A percentile compares a stretch with the other conserved stretches of the same genome.
Conservation (phyloP, 2,888 invertebrate genomes). For the Bedellia somnulentella region DNA sequence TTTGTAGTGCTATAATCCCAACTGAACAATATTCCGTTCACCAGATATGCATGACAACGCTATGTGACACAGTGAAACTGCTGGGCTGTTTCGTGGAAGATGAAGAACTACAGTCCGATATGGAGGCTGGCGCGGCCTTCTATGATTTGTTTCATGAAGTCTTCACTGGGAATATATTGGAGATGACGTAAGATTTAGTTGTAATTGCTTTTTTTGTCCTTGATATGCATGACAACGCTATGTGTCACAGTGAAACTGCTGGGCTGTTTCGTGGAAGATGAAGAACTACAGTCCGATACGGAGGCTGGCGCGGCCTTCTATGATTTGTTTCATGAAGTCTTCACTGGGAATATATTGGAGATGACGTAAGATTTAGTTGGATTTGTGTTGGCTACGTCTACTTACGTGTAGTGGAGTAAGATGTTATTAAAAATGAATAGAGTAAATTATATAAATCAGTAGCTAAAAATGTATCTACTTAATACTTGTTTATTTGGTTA, state of each 20-base stretch:
- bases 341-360: constrained; percentile 75
- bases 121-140: constrained; percentile 34
- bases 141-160: constrained; percentile 69
- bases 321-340: constrained; percentile 70
- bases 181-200: constrained; percentile 61
- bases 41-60: constrained; percentile 90
- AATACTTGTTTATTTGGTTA: no score
- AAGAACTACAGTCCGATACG: constrained; percentile 40
- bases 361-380: constrained; percentile 60
- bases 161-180: constrained; percentile 75
- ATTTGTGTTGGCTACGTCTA: no score
- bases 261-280: constrained; percentile 79
- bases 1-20: no score
- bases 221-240: constrained; percentile 92
- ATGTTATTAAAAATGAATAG: no score
- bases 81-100: constrained; percentile 83
- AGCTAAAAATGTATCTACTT: no score
- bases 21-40: no score
- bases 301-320: constrained; percentile 41
- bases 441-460: no score
- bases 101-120: constrained; percentile 42
- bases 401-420: no score
- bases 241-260: constrained; percentile 90
- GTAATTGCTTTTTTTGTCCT: no score
- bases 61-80: constrained; percentile 89